These are phyloP conservation scores for Megalonaias nervosa DNA, from an alignment of 1,140 invertebrate genomes.

Conservation along the genomic window DNA sequence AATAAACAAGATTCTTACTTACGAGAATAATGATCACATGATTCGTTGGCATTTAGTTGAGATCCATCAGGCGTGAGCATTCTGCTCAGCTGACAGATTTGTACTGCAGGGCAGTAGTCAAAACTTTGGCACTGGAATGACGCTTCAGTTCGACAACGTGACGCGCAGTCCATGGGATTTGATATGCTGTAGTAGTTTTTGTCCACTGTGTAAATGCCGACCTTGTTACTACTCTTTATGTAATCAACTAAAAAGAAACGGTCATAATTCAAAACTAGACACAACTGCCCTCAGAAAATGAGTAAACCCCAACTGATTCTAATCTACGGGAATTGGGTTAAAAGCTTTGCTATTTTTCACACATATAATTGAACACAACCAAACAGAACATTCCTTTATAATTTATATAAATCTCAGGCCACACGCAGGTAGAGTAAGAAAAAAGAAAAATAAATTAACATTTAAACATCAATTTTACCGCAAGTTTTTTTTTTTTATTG, in stretches of 20 bases:
- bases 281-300: no score
- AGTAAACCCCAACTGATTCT: no score
- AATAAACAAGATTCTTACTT: background rate
- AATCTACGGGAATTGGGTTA: no score
- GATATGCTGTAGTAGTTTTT: background rate
- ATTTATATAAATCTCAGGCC: no score
- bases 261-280: no score
- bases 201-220: slow-evolving; percentile 6
- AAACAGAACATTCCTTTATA: no score
- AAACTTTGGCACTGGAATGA: slow-evolving; percentile 18
- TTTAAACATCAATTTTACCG: no score
- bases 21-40: slow-evolving; percentile 27
- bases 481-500: no score
- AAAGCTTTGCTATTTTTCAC: no score
- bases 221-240: slow-evolving; percentile 2
- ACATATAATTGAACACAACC: no score
- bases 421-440: no score
- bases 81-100: slow-evolving; percentile 15
- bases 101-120: slow-evolving; percentile 11
- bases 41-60: background rate
- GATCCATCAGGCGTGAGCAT: slow-evolving; percentile 9
- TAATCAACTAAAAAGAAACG: slow-evolving; percentile 15
- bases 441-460: no score
- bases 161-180: slow-evolving; percentile 11
- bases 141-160: slow-evolving; percentile 7